Percentiles rank a stretch among this genome's conserved stretches.
Conservation (phyloP, 2,113 vertebrate genomes). For the Pseudorasbora parva region DNA sequence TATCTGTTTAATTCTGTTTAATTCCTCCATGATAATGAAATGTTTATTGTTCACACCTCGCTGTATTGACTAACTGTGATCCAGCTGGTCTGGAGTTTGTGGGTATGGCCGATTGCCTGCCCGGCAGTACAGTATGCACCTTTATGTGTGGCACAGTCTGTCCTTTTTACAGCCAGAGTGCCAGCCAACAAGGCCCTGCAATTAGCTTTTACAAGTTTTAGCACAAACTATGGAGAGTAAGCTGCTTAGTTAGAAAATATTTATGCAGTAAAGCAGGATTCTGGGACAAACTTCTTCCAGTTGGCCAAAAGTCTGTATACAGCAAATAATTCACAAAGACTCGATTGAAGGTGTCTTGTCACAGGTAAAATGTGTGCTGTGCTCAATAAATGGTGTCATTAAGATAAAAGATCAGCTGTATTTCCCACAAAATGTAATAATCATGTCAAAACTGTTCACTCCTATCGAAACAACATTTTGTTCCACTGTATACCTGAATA, state of each 20-base stretch:
- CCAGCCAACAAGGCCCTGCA: conserved; percentile 67
- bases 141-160: conserved; percentile 72
- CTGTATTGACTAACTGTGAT: conserved; percentile 40
- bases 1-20: conserved; percentile 43
- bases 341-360: conserved; percentile 42
- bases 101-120: conserved; percentile 47
- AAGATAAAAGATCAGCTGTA: background rate
- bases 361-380: background rate
- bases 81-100: conserved; percentile 42
- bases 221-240: conserved; percentile 69
- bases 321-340: conserved; percentile 37
- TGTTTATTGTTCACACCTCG: conserved; percentile 59
- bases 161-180: conserved; percentile 69
- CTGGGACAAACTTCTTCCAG: conserved; percentile 28
- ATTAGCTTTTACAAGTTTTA: conserved; percentile 75
- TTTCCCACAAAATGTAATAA: background rate
- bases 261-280: conserved; percentile 65
- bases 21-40: conserved; percentile 53
- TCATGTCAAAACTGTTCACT: background rate
- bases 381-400: background rate
- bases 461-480: no score
- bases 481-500: no score
- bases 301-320: conserved; percentile 20
- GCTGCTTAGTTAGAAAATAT: conserved; percentile 63
- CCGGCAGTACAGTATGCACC: conserved; percentile 59